A percentile compares a stretch with the other conserved stretches of the same genome.
phyloP scores from a whole-genome alignment of 2,113 vertebrate species.

The Tachysurus vachellii region DNA sequence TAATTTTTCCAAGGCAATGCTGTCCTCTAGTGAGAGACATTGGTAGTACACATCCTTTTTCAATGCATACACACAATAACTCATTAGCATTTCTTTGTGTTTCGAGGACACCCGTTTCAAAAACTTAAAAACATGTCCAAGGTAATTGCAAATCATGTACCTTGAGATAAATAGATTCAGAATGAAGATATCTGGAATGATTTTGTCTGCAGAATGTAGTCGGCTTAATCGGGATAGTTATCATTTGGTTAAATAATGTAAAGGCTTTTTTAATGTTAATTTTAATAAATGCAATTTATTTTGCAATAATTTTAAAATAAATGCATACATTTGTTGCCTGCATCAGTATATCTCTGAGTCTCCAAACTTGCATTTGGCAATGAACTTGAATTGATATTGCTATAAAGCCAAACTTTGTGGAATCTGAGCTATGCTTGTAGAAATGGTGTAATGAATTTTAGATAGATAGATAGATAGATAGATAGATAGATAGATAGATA shows the following conservation, averaged over 20 bases:
- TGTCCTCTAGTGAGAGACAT: slow-evolving; percentile 68
- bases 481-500: background rate
- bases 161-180: background rate
- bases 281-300: no score
- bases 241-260: background rate
- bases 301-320: background rate
- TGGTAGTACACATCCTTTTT: slow-evolving; percentile 35
- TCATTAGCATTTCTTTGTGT: background rate
- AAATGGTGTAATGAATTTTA: background rate
- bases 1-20: slow-evolving; percentile 51
- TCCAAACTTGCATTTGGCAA: background rate
- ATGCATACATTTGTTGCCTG: background rate
- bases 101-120: background rate
- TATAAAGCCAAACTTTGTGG: background rate
- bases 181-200: background rate
- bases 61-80: background rate
- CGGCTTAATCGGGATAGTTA: background rate
- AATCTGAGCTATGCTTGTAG: background rate
- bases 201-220: background rate
- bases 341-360: background rate
- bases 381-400: background rate
- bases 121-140: background rate
- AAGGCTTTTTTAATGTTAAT: background rate
- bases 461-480: no score
- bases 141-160: background rate